phyloP scores from a whole-genome alignment of 2,888 invertebrate genomes.

The Nemapogon koenigi region DNA sequence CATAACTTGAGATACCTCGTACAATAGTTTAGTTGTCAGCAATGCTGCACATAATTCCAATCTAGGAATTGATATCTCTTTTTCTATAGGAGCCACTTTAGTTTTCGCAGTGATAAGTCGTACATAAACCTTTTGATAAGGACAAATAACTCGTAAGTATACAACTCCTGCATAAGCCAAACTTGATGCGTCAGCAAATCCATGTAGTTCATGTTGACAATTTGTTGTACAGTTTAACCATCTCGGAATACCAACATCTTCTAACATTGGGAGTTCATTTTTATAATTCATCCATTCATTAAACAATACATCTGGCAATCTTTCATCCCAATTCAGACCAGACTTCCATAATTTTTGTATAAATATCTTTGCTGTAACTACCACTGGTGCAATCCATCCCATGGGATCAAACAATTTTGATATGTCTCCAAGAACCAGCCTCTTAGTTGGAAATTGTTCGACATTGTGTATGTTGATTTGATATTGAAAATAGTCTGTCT shows the following conservation, averaged over 20 bases:
- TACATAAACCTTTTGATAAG: conserved; percentile 12
- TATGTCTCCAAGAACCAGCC: conserved; percentile 23
- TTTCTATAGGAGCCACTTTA: conserved; percentile 21
- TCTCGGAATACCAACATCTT: conserved; percentile 9
- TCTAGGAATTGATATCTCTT: conserved; percentile 18
- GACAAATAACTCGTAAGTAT: conserved; percentile 15
- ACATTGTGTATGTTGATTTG: conserved; percentile 16
- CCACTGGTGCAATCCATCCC: conserved; percentile 22
- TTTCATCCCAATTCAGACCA: conserved; percentile 10
- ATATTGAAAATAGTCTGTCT: conserved; percentile 20
- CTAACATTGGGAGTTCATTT: not conserved
- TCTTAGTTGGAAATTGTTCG: conserved; percentile 21
- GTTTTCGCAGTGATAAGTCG: conserved; percentile 19
- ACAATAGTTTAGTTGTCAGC: conserved; percentile 17
- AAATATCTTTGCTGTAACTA: conserved; percentile 22
- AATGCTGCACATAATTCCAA: conserved; percentile 20
- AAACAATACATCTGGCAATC: not conserved
- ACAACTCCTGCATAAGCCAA: conserved; percentile 19
- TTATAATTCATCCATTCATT: not conserved
- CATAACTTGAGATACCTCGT: conserved; percentile 16
- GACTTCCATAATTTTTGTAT: conserved; percentile 24
- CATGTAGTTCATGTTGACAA: conserved; percentile 17
- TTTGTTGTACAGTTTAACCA: conserved; percentile 6
- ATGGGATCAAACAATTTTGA: conserved; percentile 22
- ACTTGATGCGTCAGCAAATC: conserved; percentile 18